Percentiles rank a stretch among this genome's conserved stretches.
Evolutionary conservation across 2,797 vertebrate genomes (phyloP).

Genomic region (Coracias cyanogaster): DNA sequence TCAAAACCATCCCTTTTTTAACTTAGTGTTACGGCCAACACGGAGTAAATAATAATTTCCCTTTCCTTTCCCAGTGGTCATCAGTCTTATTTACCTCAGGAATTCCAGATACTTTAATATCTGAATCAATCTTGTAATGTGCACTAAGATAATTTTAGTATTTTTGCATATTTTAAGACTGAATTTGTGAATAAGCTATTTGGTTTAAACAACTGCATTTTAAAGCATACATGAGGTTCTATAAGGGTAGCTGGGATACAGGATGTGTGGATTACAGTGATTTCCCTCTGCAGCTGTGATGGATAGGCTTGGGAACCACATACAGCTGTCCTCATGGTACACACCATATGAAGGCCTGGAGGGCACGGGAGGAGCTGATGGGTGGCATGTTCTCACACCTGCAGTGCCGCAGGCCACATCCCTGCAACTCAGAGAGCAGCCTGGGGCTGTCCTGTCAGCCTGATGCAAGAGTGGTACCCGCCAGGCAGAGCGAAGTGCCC

Average conservation of each 20-base stretch:
- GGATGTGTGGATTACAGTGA: background rate
- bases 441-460: rapidly evolving
- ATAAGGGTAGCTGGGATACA: background rate
- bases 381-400: background rate
- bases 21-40: background rate
- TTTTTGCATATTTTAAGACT: background rate
- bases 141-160: background rate
- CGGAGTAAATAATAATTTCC: background rate
- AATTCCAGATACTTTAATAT: constrained; percentile 17
- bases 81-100: background rate
- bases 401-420: rapidly evolving
- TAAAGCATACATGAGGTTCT: background rate
- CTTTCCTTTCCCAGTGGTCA: background rate
- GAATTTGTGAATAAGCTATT: background rate
- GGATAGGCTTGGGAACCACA: background rate
- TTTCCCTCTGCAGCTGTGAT: background rate
- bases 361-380: background rate
- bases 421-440: background rate
- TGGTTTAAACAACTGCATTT: background rate
- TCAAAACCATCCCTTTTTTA: background rate
- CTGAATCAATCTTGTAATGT: background rate
- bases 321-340: rapidly evolving
- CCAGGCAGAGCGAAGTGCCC: background rate
- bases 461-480: rapidly evolving
- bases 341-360: rapidly evolving